A percentile compares a stretch with the other conserved stretches of the same genome.
Evolutionary conservation across 1,140 invertebrate genomes (phyloP).

Genomic region (Drosophila pectinifera): DNA sequence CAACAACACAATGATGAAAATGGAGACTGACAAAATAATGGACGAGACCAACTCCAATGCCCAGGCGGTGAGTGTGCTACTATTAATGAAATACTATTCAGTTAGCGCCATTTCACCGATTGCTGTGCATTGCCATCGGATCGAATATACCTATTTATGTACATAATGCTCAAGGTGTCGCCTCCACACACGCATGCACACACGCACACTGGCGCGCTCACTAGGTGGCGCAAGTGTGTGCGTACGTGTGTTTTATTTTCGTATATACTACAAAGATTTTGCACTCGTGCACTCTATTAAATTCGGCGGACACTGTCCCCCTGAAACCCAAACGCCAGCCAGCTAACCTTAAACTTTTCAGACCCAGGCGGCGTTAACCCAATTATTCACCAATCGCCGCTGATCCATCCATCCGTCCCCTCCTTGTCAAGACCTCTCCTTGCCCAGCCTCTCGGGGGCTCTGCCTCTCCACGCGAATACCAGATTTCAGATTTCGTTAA

Average conservation of each 20-base stretch:
- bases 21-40: constrained; percentile 86
- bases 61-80: constrained; percentile 75
- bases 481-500: constrained; percentile 59
- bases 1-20: constrained; percentile 85
- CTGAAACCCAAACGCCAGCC: constrained; percentile 18
- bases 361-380: constrained; percentile 28
- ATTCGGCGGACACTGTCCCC: constrained; percentile 42
- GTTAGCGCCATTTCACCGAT: constrained; percentile 34
- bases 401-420: constrained; percentile 2
- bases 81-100: background rate
- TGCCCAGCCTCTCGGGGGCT: background rate
- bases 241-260: constrained; percentile 68
- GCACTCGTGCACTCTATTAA: constrained; percentile 76
- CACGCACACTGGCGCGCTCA: constrained; percentile 23
- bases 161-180: constrained; percentile 72
- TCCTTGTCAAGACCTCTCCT: constrained; percentile 7
- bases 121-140: constrained; percentile 9
- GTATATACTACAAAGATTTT: constrained; percentile 61
- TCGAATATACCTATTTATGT: constrained; percentile 18
- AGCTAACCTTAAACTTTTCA: constrained; percentile 65
- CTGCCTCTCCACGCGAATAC: constrained; percentile 9
- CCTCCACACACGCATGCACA: constrained; percentile 34
- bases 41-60: constrained; percentile 85
- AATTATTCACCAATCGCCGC: constrained; percentile 36
- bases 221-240: constrained; percentile 11